phyloP scores from a whole-genome alignment of 2,797 vertebrate species.

The Aselliscus stoliczkanus region DNA sequence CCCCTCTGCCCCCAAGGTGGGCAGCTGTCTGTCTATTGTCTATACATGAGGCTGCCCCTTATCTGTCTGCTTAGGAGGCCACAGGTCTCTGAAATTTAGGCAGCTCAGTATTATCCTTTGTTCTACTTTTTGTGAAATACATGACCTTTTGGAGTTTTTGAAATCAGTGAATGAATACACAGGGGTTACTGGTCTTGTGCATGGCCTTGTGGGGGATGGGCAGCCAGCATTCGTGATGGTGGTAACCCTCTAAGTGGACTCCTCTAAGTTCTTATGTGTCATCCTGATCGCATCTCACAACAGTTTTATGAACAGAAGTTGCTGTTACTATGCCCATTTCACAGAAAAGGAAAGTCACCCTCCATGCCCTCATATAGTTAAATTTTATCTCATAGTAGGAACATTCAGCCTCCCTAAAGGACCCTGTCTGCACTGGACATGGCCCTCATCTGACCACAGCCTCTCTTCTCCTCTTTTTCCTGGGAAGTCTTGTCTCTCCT shows the following conservation, averaged over 20 bases:
- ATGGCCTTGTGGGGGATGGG: neutral
- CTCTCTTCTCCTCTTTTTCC: neutral
- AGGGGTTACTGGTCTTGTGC: accelerated
- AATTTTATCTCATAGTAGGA: neutral
- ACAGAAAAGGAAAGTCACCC: neutral
- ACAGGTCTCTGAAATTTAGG: neutral
- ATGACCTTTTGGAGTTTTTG: neutral
- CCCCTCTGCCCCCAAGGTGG: neutral
- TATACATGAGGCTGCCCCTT: neutral
- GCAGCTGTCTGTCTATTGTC: neutral
- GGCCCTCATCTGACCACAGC: neutral
- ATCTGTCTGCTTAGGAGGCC: neutral
- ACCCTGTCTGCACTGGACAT: neutral
- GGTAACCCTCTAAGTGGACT: neutral
- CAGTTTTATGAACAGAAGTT: neutral
- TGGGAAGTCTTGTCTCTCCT: neutral
- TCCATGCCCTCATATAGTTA: neutral
- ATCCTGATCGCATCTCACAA: neutral
- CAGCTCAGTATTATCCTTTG: neutral
- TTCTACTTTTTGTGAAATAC: neutral
- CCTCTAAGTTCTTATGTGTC: neutral
- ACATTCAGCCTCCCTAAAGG: neutral
- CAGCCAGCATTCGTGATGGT: accelerated
- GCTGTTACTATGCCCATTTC: neutral
- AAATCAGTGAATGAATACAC: neutral